Evolutionary conservation across 2,797 vertebrate genomes (phyloP).

Genomic region (Manis javanica): DNA sequence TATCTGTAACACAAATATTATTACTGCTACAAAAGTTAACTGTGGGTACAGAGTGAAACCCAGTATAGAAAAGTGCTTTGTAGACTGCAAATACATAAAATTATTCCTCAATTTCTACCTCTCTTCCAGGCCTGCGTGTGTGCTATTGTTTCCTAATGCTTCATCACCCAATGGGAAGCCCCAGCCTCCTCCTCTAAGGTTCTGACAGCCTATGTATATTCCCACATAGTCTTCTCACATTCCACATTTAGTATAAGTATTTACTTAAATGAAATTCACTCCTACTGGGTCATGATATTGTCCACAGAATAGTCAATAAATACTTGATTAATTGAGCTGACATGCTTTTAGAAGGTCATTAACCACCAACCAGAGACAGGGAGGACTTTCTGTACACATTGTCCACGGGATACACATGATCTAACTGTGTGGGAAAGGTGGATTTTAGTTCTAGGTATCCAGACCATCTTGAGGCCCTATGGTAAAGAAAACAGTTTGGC

Average conservation of each 20-base stretch:
- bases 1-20: neutral
- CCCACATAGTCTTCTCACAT: neutral
- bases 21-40: neutral
- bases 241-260: neutral
- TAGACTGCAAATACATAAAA: neutral
- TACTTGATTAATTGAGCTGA: neutral
- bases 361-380: neutral
- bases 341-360: neutral
- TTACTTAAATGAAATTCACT: neutral
- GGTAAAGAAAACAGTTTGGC: neutral
- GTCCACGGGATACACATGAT: neutral
- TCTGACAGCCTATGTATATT: neutral
- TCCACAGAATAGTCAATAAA: neutral
- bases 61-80: neutral
- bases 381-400: neutral
- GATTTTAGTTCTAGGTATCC: neutral
- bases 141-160: neutral
- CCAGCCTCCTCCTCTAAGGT: neutral
- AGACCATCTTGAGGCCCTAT: neutral
- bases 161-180: neutral
- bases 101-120: neutral
- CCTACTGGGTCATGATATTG: neutral
- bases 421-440: neutral
- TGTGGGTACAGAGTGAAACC: constrained; percentile 7
- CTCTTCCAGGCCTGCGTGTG: neutral